Percentiles rank a stretch among this genome's conserved stretches.
These are phyloP conservation scores for Hirtodrosophila duncani DNA, from an alignment of 2,888 invertebrate genomes.

Conservation along the genomic window DNA sequence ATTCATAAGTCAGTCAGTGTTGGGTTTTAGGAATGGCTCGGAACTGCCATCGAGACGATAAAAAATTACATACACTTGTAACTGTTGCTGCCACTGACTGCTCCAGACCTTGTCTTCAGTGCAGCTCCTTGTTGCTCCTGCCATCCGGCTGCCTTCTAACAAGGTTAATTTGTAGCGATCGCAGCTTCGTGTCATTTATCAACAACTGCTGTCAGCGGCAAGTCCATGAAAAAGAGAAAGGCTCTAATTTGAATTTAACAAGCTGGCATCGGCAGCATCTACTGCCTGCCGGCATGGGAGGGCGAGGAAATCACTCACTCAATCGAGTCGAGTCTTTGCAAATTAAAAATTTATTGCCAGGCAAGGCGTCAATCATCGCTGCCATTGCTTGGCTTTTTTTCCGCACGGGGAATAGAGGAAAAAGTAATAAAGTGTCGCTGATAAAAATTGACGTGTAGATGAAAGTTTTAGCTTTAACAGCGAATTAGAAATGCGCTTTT, in stretches of 20 bases:
- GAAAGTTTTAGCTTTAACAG: too few species aligned
- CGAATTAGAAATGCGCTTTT: too few species aligned
- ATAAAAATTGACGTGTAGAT: too few species aligned
- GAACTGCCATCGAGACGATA: conserved; percentile 50
- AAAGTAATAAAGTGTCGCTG: conserved; percentile 23
- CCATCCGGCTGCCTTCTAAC: conserved; percentile 60
- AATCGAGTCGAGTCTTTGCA: conserved; percentile 50
- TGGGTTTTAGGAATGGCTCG: conserved; percentile 24
- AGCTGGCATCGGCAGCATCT: conserved; percentile 29
- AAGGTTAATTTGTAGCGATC: conserved; percentile 78
- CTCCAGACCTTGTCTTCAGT: conserved; percentile 1
- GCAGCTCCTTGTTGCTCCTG: conserved; percentile 11
- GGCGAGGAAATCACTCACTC: conserved; percentile 14
- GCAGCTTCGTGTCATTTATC: conserved; percentile 75
- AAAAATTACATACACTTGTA: conserved; percentile 73
- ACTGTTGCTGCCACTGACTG: conserved; percentile 45
- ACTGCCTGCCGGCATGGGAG: conserved; percentile 13
- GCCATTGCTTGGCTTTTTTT: conserved; percentile 19
- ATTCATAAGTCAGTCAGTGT: conserved; percentile 67
- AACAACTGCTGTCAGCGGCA: conserved; percentile 67
- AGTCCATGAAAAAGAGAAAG: conserved; percentile 36
- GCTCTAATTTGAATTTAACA: conserved; percentile 72
- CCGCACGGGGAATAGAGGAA: background rate
- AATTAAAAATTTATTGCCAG: conserved; percentile 77
- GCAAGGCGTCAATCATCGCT: conserved; percentile 70